Percentiles rank a stretch among this genome's conserved stretches.
Conservation (phyloP, 1,140 invertebrate genomes). For the Ceratina australensis region DNA sequence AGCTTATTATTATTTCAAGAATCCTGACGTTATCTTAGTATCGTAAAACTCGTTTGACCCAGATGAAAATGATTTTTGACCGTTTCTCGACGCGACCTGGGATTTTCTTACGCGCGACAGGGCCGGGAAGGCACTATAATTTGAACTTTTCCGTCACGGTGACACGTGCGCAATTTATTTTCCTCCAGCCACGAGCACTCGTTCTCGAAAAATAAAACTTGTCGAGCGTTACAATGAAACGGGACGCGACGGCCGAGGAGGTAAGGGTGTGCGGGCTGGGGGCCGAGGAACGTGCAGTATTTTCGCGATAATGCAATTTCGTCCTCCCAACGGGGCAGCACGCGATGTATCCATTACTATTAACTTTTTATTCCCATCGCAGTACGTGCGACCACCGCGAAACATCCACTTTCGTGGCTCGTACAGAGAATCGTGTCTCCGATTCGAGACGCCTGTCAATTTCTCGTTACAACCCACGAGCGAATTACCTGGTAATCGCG, state of each 20-base stretch:
- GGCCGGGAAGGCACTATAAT: conserved; percentile 19
- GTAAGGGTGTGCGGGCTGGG: background rate
- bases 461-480: too few relatives aligned
- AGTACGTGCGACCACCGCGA: conserved; percentile 32
- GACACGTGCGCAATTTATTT: conserved; percentile 41
- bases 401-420: conserved; percentile 24
- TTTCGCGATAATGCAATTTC: conserved; percentile 39
- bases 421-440: background rate
- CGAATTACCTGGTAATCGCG: too few relatives aligned
- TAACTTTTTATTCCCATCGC: conserved; percentile 41
- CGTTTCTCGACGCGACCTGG: too few relatives aligned
- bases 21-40: too few relatives aligned
- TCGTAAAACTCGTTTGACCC: too few relatives aligned
- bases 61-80: too few relatives aligned
- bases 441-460: conserved; percentile 17
- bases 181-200: background rate
- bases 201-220: conserved; percentile 37
- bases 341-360: conserved; percentile 41
- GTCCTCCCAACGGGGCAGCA: background rate
- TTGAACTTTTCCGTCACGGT: conserved; percentile 35
- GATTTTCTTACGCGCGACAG: background rate
- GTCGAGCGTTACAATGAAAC: conserved; percentile 21
- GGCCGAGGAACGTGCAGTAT: conserved; percentile 21
- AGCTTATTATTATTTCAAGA: too few relatives aligned
- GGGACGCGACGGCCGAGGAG: background rate